Evolutionary conservation across 2,797 vertebrate genomes (phyloP).

Genomic region (Tarsius wallacei): DNA sequence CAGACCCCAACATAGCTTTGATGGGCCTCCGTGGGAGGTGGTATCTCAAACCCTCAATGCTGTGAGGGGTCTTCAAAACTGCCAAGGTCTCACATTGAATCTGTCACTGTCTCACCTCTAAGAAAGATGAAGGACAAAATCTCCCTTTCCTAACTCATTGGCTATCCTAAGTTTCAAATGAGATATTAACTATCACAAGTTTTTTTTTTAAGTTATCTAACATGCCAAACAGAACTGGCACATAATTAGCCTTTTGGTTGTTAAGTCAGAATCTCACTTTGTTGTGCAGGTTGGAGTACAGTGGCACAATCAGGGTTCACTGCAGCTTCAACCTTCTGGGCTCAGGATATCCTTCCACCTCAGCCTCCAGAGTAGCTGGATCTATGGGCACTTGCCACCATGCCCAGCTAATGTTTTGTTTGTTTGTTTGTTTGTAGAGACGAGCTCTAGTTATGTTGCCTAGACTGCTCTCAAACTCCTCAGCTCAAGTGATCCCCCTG

Average conservation of each 20-base stretch:
- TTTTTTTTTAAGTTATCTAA: not conserved
- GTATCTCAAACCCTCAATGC: rapidly evolving
- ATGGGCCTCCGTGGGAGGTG: not conserved
- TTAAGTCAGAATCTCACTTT: too few species aligned
- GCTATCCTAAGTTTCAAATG: not conserved
- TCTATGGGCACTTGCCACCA: too few species aligned
- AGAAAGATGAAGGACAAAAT: not conserved
- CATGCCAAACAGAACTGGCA: conserved; percentile 10
- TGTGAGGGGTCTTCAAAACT: not conserved
- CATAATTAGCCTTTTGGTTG: not conserved
- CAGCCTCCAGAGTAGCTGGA: too few species aligned
- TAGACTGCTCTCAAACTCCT: too few species aligned
- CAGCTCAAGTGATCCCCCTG: too few species aligned
- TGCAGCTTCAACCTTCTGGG: too few species aligned
- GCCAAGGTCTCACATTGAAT: not conserved
- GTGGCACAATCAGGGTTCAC: too few species aligned
- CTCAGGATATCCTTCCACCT: too few species aligned
- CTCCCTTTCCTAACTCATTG: not conserved
- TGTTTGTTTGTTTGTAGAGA: too few species aligned
- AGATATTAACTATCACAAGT: not conserved
- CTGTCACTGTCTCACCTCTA: not conserved
- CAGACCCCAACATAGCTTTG: not conserved
- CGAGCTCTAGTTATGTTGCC: too few species aligned
- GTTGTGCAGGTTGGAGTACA: too few species aligned
- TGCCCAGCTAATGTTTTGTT: too few species aligned